Evolutionary conservation across 2,888 invertebrate genomes (phyloP), one percentile per base, ranked within the genome.

Genomic region (Drosophila demipolita): DNA sequence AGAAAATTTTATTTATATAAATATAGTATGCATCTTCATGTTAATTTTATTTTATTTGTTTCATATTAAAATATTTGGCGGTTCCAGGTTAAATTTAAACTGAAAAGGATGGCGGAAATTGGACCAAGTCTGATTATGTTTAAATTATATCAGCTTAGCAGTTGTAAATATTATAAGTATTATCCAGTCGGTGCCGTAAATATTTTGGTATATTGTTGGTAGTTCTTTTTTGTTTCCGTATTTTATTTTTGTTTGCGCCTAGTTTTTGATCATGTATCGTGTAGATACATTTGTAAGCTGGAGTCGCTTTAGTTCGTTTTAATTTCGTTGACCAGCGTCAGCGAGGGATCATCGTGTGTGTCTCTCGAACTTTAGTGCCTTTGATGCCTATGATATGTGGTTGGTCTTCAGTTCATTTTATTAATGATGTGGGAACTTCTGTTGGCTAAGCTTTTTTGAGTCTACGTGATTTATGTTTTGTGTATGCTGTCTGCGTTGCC

Each of bases 381-480:
- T 42, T 32, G 58, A 26, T 63, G 42, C 42, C 36, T 17, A 33
- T 54, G 61, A 62, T 66, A 40, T 40, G 45, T 64, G 55, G 29
- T 26, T 50, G 58, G 55, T 48, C 40, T 42, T 57, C 42, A 65
- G 63, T 75, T 57, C 45, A 61, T 49, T 63, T 63, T 83, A 84
- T 90, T 88, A 90, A 89, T 88, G 87, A 88, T 90, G 90, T 90
- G 88, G 89, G 89, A 87, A 88, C 80, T 90, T 86, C 89, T 86
- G 89, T 89, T 73, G 78, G 52, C 67, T 63, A 66, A 69, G 57
- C 60, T 66, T 66, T 40, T 73, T 45, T 52, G 42, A 42, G 17
- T 42, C 42, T 50, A 63, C 59, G 60, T 70, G 80, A 76, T 73
- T 66, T 80, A 38, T 64, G 48, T 59, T 59, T 60, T 64, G 45